Evolutionary conservation across 2,888 invertebrate species (phyloP), one percentile per base, ranked within the genome.

Genomic region (Phengaris arion): DNA sequence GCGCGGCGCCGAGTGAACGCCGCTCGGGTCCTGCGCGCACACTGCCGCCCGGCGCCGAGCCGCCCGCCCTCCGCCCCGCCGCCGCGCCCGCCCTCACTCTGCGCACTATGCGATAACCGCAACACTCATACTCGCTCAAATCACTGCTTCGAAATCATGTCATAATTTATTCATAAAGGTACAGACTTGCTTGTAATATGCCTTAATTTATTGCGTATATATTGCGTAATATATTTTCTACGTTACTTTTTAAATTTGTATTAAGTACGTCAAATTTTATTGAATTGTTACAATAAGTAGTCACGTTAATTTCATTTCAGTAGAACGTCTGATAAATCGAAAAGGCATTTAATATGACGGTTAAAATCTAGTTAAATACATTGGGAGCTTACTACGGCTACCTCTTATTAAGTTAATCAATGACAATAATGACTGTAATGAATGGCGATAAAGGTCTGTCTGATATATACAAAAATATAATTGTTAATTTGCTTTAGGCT

Each of bases 21-120:
- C 95, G 95, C 94, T 95, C 94, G 87, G 95, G 94, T 91, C 94
- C 95, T 89, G 95, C 95, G 87, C 94, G 94, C 89, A 89, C 93
- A 93, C 94, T 94, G 93, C 92, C 93, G 94, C 89, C 87, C 86
- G 85, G 83, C 84, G 81, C 86, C 85, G 87, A 84, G 84, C 84
- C 85, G 83, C 83, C 84, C 85, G 83, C 84, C 85, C 85, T 81
- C 84, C 82, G 83, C 85, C 83, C 87, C 80, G 52, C 70, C 69
- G 51, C 85, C 85, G 85, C 85, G 85, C 89, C 88, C 87, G 86
- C 89, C 88, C 86, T 85, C 90, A 88, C 90, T 87, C 86, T 87
- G 86, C 87, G 69, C 73, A 76, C 48, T 77, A 68, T 74, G 74
- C 76, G 75, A 52, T 77, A 74, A 69, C 75, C 75, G 70, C 74